Evolutionary conservation across 2,888 invertebrate species (phyloP).

Genomic region (Branchipolynoe longqiensis): DNA sequence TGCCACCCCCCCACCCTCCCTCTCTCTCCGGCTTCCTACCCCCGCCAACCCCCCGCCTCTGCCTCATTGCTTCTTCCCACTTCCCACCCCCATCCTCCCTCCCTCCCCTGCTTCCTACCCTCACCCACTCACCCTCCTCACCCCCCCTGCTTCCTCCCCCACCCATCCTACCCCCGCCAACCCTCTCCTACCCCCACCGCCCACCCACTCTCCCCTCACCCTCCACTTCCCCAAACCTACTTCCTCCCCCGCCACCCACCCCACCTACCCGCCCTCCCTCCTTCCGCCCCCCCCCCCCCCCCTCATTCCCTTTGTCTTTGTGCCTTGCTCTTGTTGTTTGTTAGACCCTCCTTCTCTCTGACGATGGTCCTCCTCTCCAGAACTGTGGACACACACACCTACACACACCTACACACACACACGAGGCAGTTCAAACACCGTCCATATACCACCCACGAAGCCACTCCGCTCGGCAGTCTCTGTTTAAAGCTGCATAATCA

Average conservation of each 20-base stretch:
- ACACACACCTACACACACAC: too few species aligned
- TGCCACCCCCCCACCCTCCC: constrained; percentile 9
- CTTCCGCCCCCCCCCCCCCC: constrained; percentile 1
- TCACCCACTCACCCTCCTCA: not conserved
- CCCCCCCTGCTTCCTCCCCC: not conserved
- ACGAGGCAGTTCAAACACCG: too few species aligned
- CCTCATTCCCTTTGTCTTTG: not conserved
- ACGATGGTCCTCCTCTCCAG: too few species aligned
- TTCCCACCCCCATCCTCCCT: not conserved
- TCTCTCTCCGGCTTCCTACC: not conserved
- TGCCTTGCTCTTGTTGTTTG: not conserved
- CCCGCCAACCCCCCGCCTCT: not conserved
- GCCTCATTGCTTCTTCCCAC: too few species aligned
- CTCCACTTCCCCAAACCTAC: too few species aligned
- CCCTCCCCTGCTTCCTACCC: not conserved
- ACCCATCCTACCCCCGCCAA: too few species aligned
- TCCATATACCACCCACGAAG: too few species aligned
- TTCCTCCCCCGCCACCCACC: too few species aligned
- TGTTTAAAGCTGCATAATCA: too few species aligned
- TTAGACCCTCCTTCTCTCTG: too few species aligned
- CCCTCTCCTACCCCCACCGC: not conserved
- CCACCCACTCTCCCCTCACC: not conserved
- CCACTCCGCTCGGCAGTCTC: too few species aligned
- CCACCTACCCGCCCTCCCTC: not conserved
- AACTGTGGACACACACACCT: too few species aligned